Conservation (phyloP, 2,113 vertebrate genomes). For the Oplegnathus fasciatus region DNA sequence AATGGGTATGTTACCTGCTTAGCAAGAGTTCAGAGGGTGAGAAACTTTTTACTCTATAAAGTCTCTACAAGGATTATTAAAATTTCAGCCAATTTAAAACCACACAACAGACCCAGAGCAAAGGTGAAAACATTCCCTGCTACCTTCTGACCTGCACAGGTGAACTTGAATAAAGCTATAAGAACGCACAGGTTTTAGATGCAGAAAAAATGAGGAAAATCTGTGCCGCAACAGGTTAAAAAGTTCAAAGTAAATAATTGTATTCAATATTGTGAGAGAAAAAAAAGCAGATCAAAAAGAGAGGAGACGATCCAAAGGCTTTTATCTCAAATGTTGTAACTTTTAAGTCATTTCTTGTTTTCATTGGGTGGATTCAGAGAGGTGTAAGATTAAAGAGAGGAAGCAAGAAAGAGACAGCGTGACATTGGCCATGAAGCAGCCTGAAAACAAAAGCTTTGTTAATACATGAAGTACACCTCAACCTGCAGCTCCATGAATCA, state of each 20-base stretch:
- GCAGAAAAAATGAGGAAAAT: neutral
- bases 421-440: slow-evolving; percentile 5
- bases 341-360: slow-evolving; percentile 41
- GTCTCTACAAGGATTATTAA: neutral
- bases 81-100: slow-evolving; percentile 4
- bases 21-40: slow-evolving; percentile 18
- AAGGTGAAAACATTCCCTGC: slow-evolving; percentile 2
- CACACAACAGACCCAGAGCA: slow-evolving; percentile 5
- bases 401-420: slow-evolving; percentile 5
- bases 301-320: slow-evolving; percentile 9
- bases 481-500: neutral
- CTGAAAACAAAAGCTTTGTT: slow-evolving; percentile 16
- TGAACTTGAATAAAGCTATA: neutral
- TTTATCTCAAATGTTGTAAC: slow-evolving; percentile 49
- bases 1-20: neutral
- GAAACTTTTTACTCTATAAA: neutral
- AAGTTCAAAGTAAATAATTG: slow-evolving; percentile 45
- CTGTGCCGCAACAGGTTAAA: slow-evolving; percentile 18
- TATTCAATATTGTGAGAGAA: slow-evolving; percentile 1
- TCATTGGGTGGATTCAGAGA: slow-evolving; percentile 32
- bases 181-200: neutral
- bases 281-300: slow-evolving; percentile 35
- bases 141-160: neutral
- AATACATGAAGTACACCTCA: neutral
- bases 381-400: slow-evolving; percentile 33